These are phyloP conservation scores for Dascyllus trimaculatus DNA, from an alignment of 2,113 vertebrate genomes.

Conservation along the genomic window DNA sequence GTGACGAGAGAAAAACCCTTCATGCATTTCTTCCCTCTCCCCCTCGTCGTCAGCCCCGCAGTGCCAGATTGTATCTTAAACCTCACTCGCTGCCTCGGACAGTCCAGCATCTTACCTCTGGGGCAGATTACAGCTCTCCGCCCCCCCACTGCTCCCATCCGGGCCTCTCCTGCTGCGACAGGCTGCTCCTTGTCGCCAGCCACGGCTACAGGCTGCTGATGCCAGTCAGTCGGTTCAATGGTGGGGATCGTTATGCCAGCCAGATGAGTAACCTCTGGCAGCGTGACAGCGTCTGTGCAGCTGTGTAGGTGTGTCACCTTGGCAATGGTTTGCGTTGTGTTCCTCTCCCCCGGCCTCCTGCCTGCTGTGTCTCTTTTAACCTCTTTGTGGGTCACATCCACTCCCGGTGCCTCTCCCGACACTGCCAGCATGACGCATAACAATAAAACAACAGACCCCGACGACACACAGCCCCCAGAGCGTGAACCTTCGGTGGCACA, in stretches of 20 bases:
- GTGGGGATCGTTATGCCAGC: not conserved
- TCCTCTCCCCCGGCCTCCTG: slow-evolving; percentile 17
- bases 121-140: slow-evolving; percentile 36
- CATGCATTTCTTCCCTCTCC: not conserved
- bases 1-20: too few relatives aligned
- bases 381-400: slow-evolving; percentile 49
- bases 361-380: slow-evolving; percentile 43
- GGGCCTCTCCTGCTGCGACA: slow-evolving; percentile 36
- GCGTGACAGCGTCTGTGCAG: slow-evolving; percentile 6
- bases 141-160: slow-evolving; percentile 26
- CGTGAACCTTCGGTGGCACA: not conserved
- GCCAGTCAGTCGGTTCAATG: slow-evolving; percentile 21
- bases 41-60: not conserved
- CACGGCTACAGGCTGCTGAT: slow-evolving; percentile 32
- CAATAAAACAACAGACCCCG: slow-evolving; percentile 20
- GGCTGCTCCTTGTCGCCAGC: slow-evolving; percentile 40
- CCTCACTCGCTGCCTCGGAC: not conserved
- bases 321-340: slow-evolving; percentile 28
- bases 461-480: not conserved
- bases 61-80: not conserved
- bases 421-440: slow-evolving; percentile 12
- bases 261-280: slow-evolving; percentile 49
- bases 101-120: slow-evolving; percentile 9
- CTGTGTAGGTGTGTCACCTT: slow-evolving; percentile 41
- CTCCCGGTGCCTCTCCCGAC: slow-evolving; percentile 18